Base-by-base conservation (phyloP, 2,797 vertebrate species). In the Monodelphis domestica region DNA sequence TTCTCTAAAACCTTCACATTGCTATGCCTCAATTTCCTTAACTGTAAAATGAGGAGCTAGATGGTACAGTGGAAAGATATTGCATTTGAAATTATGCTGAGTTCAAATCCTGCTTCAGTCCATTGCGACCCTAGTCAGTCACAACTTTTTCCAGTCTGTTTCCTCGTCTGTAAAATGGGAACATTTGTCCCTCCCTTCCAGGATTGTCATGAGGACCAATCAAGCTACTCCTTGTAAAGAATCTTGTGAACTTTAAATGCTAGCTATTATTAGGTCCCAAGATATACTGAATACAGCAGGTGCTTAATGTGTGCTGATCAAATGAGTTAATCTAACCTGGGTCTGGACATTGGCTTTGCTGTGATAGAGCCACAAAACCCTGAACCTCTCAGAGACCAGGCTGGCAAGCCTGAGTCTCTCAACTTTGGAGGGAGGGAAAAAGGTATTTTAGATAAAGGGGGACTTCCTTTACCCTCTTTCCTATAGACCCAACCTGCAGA, bases 91-190 rank as follows among this genome's bases (percentile, higher is more conserved):
- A 50, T 88, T 56, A 91, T 38, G 87, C 90, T 3, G 33, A 14
- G 54, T 90, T 88, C 78, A 88, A 54, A 56, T 45, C 30, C 55
- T 90, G 59, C 78, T 59, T 93, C 28, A 91, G 70, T 33, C 59
- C 59, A 84, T 45, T 54, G 30, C 6, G 70, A 87, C 38, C 15
- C 33, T 55, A 50, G 54, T 21, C 88, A 54, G 45, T 89, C 87
- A 88, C n/a, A 56, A 1, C 33, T 91, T 87, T 93, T 89, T 33
- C 91, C 54, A 52, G 45, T 10, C 3, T 30, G 50, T 45, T 91
- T 88, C 92, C 87, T 93, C 87, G 92, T 29, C 59, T 91, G 78
- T 91, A 93, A 92, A 93, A 91, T 54, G 51, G 29, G n/a, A 54
- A 94, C 70, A 59, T n/a, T n/a, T n/a, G 26, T 33, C 51, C 87